Percentiles rank a stretch among this genome's conserved stretches.
Evolutionary conservation across 2,888 invertebrate species (phyloP).

Genomic region (Nomada ruficornis): DNA sequence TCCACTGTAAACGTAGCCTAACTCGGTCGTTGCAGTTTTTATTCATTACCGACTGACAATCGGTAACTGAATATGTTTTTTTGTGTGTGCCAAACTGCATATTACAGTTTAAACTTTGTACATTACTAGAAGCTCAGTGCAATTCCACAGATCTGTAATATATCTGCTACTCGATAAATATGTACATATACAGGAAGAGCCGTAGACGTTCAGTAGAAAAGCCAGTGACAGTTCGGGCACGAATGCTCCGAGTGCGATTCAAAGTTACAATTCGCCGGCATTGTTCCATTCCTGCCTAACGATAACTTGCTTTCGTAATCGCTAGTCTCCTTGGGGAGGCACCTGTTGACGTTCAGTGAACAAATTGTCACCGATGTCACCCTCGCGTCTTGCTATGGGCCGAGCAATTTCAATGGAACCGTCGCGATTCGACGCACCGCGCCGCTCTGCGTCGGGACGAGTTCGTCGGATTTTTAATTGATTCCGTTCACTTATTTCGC

Average conservation of each 20-base stretch:
- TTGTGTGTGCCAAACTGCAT: too few relatives aligned
- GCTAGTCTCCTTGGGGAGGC: constrained; percentile 49
- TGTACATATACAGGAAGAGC: not conserved
- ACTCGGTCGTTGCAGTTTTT: not conserved
- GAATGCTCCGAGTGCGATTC: constrained; percentile 5
- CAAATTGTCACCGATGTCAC: constrained; percentile 44
- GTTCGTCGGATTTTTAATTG: constrained; percentile 32
- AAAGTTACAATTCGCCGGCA: constrained; percentile 15
- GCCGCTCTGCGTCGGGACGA: not conserved
- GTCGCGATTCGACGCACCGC: too few relatives aligned
- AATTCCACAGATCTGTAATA: too few relatives aligned
- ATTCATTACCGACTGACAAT: not conserved
- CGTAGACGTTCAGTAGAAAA: constrained; percentile 2
- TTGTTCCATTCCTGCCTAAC: constrained; percentile 52
- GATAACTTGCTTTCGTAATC: constrained; percentile 44
- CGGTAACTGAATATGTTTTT: too few relatives aligned
- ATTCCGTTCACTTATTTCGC: constrained; percentile 6
- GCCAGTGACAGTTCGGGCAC: constrained; percentile 23
- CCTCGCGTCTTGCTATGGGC: constrained; percentile 7
- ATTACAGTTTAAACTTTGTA: too few relatives aligned
- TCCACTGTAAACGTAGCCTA: too few relatives aligned
- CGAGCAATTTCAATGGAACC: constrained; percentile 5
- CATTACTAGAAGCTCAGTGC: too few relatives aligned
- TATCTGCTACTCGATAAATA: not conserved
- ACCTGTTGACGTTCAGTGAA: constrained; percentile 65